phyloP scores from a whole-genome alignment of 2,113 vertebrate genomes.

The Dromiciops gliroides region DNA sequence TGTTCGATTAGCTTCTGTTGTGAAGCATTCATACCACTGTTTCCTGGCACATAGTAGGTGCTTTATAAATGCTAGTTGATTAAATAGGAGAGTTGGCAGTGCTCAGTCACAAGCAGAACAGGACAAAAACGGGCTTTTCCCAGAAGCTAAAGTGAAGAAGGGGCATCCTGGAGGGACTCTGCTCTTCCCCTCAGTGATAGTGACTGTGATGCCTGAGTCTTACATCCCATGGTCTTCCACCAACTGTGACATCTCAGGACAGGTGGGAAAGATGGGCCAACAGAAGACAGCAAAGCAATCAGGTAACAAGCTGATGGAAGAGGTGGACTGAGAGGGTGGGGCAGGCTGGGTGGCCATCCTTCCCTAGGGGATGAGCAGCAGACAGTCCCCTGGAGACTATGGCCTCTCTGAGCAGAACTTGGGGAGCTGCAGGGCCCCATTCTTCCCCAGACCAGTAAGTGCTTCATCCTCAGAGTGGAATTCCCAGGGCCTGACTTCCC shows the following conservation, averaged over 20 bases:
- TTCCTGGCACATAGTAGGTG: background rate
- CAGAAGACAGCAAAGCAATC: background rate
- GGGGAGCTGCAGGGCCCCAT: background rate
- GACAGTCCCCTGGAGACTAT: background rate
- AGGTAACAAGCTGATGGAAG: background rate
- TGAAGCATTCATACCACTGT: constrained; percentile 13
- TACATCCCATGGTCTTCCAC: background rate
- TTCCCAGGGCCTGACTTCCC: background rate
- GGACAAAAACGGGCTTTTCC: background rate
- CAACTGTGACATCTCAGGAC: background rate
- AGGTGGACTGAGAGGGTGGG: background rate
- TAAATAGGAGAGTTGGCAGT: background rate
- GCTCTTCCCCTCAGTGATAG: background rate
- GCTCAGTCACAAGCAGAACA: background rate
- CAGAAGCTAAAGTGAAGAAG: background rate
- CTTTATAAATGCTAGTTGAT: background rate
- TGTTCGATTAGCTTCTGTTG: background rate
- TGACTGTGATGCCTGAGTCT: background rate
- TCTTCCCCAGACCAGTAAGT: background rate
- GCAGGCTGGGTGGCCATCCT: background rate
- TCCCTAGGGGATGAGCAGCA: background rate
- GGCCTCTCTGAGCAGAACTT: background rate
- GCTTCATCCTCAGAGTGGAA: background rate
- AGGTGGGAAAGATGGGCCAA: background rate
- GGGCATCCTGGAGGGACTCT: background rate